phyloP scores from a whole-genome alignment of 2,888 invertebrate species.

The Ctenicera cuprea region DNA sequence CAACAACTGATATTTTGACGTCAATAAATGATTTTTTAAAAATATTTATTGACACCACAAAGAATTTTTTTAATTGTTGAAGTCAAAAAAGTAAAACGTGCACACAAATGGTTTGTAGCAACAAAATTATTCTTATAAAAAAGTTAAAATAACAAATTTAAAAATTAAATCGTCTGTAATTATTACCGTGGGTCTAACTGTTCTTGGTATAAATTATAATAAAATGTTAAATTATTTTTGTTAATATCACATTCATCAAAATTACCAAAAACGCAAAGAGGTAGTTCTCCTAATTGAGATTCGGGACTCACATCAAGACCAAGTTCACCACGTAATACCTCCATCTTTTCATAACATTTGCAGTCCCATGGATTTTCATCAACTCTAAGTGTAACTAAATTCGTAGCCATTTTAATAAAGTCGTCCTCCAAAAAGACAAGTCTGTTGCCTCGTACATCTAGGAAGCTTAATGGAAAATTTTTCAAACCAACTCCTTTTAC shows the following conservation, averaged over 20 bases:
- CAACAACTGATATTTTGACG: no score
- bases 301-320: slow-evolving; percentile 40
- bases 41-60: no score
- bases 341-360: slow-evolving; percentile 54
- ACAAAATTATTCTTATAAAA: no score
- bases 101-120: no score
- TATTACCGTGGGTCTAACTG: background rate
- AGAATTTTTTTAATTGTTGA: no score
- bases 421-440: slow-evolving; percentile 57
- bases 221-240: slow-evolving; percentile 36
- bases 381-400: slow-evolving; percentile 56
- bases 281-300: slow-evolving; percentile 54
- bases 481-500: slow-evolving; percentile 20
- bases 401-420: slow-evolving; percentile 55
- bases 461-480: slow-evolving; percentile 12
- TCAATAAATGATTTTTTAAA: no score
- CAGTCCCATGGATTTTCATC: slow-evolving; percentile 61
- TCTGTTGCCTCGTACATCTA: slow-evolving; percentile 57
- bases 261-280: slow-evolving; percentile 55
- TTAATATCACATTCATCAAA: slow-evolving; percentile 30
- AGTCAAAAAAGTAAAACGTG: no score
- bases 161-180: background rate
- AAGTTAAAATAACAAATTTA: background rate
- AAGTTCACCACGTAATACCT: slow-evolving; percentile 43
- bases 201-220: slow-evolving; percentile 25